A percentile compares a stretch with the other conserved stretches of the same genome.
Evolutionary conservation across 1,140 invertebrate genomes (phyloP).

Genomic region (Heterodera carotae): DNA sequence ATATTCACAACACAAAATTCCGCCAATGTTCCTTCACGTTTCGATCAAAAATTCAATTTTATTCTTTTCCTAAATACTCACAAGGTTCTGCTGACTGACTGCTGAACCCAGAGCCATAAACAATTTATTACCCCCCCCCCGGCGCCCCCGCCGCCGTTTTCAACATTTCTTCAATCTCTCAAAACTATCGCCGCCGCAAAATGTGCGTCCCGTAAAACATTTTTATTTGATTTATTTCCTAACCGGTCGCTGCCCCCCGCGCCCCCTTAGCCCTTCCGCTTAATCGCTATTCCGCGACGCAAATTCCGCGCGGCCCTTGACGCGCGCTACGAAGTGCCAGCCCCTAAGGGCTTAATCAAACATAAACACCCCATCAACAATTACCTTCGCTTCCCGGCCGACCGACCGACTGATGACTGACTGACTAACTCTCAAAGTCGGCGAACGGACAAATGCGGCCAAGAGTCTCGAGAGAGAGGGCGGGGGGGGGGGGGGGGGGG

Average conservation of each 20-base stretch:
- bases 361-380: background rate
- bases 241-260: background rate
- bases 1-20: too few relatives aligned
- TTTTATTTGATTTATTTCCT: slow-evolving; percentile 4
- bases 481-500: too few relatives aligned
- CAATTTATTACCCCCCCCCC: background rate
- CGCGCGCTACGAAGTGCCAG: slow-evolving; percentile 2
- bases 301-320: background rate
- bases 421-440: background rate
- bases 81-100: background rate
- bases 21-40: background rate
- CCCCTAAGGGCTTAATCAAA: slow-evolving; percentile 2
- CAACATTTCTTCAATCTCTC: slow-evolving; percentile 3
- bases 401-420: background rate
- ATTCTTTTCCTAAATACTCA: background rate
- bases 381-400: background rate
- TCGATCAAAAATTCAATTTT: background rate
- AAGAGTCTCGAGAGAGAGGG: background rate
- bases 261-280: background rate
- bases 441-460: background rate
- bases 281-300: background rate
- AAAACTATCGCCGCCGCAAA: background rate
- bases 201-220: slow-evolving; percentile 5
- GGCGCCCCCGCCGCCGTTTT: background rate
- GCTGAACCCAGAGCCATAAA: background rate